Conservation (phyloP, 2,797 vertebrate genomes). For the Myripristis murdjan region DNA sequence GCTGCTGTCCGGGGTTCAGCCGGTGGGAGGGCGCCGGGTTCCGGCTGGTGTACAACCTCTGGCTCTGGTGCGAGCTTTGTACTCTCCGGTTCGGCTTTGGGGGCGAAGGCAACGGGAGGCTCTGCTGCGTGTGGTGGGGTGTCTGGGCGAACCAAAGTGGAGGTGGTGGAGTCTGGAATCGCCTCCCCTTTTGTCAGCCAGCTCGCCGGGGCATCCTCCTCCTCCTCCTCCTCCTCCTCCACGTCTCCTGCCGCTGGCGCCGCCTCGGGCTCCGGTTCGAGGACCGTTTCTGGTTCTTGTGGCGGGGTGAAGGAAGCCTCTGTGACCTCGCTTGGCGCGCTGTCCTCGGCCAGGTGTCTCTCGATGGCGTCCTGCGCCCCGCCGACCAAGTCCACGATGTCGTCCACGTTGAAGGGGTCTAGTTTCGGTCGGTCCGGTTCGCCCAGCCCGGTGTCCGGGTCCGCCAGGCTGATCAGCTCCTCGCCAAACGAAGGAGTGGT, state of each 20-base stretch:
- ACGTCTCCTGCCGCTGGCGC: not conserved
- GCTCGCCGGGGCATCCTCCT: conserved; percentile 12
- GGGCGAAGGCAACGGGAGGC: conserved; percentile 35
- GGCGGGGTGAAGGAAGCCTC: conserved; percentile 20
- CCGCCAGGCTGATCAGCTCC: conserved; percentile 65
- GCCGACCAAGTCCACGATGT: conserved; percentile 82
- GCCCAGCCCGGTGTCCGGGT: conserved; percentile 40
- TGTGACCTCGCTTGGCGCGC: conserved; percentile 46
- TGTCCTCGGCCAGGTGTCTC: conserved; percentile 73
- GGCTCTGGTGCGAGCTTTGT: conserved; percentile 37
- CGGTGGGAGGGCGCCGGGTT: conserved; percentile 69
- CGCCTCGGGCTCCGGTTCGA: not conserved
- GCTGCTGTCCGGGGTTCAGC: conserved; percentile 67
- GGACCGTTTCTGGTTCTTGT: conserved; percentile 9
- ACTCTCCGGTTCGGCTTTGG: conserved; percentile 69
- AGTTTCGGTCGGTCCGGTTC: conserved; percentile 41
- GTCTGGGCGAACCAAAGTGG: not conserved
- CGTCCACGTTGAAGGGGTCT: conserved; percentile 64
- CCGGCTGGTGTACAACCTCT: conserved; percentile 40
- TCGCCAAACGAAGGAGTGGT: conserved; percentile 72
- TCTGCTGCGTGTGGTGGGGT: not conserved
- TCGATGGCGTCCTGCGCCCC: conserved; percentile 78
- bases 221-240: conserved; percentile 12
- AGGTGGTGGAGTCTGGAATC: conserved; percentile 66
- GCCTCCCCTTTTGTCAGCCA: conserved; percentile 19